These are phyloP conservation scores for Periophthalmus modestus DNA, from an alignment of 2,113 vertebrate genomes.

Conservation along the genomic window DNA sequence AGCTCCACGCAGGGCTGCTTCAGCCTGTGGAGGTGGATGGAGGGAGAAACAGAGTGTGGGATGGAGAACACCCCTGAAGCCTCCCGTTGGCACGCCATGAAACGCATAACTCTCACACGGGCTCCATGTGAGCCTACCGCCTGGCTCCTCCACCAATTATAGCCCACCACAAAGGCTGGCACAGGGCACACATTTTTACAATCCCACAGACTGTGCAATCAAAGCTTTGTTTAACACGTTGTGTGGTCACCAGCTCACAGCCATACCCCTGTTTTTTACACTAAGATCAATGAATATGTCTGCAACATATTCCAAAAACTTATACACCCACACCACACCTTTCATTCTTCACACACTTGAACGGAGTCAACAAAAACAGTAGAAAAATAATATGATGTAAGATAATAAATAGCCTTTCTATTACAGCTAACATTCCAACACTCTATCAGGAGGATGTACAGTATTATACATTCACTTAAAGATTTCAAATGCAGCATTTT, in stretches of 20 bases:
- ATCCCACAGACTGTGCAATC: conserved; percentile 61
- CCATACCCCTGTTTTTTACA: conserved; percentile 33
- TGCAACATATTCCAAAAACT: background rate
- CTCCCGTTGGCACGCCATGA: conserved; percentile 67
- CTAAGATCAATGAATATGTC: background rate
- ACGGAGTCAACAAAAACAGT: conserved; percentile 42
- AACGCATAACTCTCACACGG: conserved; percentile 63
- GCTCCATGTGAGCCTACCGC: conserved; percentile 64
- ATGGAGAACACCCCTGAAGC: conserved; percentile 69
- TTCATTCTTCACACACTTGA: conserved; percentile 33
- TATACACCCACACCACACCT: background rate
- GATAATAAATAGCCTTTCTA: conserved; percentile 63
- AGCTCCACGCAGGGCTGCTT: conserved; percentile 22
- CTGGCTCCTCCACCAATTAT: conserved; percentile 65
- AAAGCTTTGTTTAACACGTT: conserved; percentile 51
- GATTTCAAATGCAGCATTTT: background rate
- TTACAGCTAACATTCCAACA: too few relatives aligned
- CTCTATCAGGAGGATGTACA: too few relatives aligned
- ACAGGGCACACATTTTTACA: conserved; percentile 68
- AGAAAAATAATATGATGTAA: conserved; percentile 30
- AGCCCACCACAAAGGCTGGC: conserved; percentile 56
- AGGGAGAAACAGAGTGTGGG: conserved; percentile 74
- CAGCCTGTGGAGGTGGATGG: conserved; percentile 50
- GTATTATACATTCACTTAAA: background rate
- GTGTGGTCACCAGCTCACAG: conserved; percentile 33